Evolutionary conservation across 2,888 invertebrate species (phyloP), one percentile per base, ranked within the genome.

Genomic region (Drosophila birchii): DNA sequence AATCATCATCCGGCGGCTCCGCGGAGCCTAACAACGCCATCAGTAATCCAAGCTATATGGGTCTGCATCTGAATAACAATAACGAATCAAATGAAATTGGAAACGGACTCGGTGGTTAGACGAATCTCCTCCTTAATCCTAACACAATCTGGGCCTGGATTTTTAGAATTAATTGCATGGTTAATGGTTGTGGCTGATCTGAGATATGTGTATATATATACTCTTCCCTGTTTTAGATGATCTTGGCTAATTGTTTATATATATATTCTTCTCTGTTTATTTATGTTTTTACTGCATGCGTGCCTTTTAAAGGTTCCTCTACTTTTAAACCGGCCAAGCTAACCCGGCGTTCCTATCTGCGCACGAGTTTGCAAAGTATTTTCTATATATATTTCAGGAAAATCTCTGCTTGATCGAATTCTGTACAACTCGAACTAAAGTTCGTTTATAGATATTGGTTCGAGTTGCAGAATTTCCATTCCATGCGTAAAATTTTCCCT

Each of bases 11-110:
- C 44, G 45, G 64, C 14, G 79, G 81, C 71, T 82, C 80, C 53
- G 78, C 59, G 49, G 87, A 88, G 61, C 92, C 92, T 75, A 92
- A 91, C 81, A 92, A 92, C 83, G 90, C 91, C 82, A 91, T 92
- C 79, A 92, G 92, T 86, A 92, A 92, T 89, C 92, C 92, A 81
- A 92, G 91, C 82, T 92, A 92, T 80, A 91, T 92, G 91, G 91
- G 92, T 82, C 89, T 92, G 79, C 88, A 86, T 80, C 62, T 86
- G 74, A 86, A 83, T 86, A 88, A 86, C 78, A 92, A 91, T 89
- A 91, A 90, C 81, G 92, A 92, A 44, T 29, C 74, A 73, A 53
- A 56, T 49, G 71, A 53, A 62, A 61, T 70, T 49, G 71, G 63
- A 62, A 51, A 18, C 83, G 91, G 91, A 90, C 89, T 90, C 72